These are phyloP conservation scores for Heterohyrax brucei DNA, from an alignment of 2,797 vertebrate genomes.

Conservation along the genomic window DNA sequence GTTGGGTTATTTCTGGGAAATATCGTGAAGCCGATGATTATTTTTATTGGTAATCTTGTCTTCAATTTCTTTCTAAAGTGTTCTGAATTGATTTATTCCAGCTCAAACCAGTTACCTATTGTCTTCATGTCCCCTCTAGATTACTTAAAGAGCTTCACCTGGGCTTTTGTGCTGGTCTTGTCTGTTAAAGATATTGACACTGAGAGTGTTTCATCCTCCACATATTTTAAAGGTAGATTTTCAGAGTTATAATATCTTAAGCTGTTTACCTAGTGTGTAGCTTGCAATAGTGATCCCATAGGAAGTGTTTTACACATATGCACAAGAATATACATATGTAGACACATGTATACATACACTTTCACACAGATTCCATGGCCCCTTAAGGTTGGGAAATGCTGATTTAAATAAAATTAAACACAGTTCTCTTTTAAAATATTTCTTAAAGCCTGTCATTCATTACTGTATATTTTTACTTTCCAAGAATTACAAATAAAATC, in stretches of 20 bases:
- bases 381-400: neutral
- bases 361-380: neutral
- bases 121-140: neutral
- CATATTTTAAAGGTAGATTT: neutral
- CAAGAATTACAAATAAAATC: conserved; percentile 20
- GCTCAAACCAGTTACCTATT: neutral
- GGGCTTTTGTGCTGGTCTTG: neutral
- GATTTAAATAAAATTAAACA: neutral
- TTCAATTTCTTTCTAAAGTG: conserved; percentile 5
- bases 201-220: neutral
- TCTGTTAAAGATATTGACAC: too few species aligned
- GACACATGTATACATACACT: neutral
- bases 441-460: neutral
- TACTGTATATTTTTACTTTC: neutral
- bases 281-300: neutral
- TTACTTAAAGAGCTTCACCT: neutral
- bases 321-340: neutral
- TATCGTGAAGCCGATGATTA: neutral
- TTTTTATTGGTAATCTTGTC: neutral
- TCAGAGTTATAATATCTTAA: neutral
- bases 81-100: neutral
- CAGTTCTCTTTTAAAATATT: conserved; percentile 26
- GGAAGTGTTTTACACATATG: neutral
- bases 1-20: neutral
- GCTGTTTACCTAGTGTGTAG: neutral